These are phyloP conservation scores for Eilema griseolum DNA, from an alignment of 2,888 invertebrate species.

Conservation along the genomic window DNA sequence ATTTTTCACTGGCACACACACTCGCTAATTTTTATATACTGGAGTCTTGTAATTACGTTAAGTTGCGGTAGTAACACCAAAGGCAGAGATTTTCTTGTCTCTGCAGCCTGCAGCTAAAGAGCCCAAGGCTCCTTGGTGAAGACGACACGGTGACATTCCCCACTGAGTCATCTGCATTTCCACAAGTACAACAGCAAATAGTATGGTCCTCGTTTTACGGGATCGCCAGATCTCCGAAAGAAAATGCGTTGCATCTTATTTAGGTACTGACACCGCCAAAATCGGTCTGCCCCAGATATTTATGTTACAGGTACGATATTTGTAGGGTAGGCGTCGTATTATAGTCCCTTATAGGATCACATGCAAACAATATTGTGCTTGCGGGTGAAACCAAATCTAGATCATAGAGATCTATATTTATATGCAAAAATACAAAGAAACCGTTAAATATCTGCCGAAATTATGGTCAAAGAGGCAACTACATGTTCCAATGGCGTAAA, in stretches of 20 bases:
- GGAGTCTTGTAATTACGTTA: conserved; percentile 34
- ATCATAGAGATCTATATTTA: conserved; percentile 25
- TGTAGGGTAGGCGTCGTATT: neutral
- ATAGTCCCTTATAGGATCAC: conserved; percentile 6
- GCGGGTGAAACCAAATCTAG: conserved; percentile 39
- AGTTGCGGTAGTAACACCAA: conserved; percentile 44
- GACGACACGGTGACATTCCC: conserved; percentile 36
- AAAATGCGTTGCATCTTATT: conserved; percentile 31
- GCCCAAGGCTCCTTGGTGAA: conserved; percentile 34
- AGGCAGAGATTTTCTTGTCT: conserved; percentile 39
- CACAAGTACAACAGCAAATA: conserved; percentile 36
- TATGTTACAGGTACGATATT: conserved; percentile 20
- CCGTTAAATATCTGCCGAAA: conserved; percentile 35
- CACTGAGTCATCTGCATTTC: conserved; percentile 31
- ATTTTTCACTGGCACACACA: conserved; percentile 58
- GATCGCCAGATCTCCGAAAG: conserved; percentile 35
- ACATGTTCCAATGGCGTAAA: conserved; percentile 18
- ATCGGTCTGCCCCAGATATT: conserved; percentile 24
- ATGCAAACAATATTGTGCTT: conserved; percentile 28
- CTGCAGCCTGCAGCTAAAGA: conserved; percentile 36
- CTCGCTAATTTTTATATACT: conserved; percentile 49
- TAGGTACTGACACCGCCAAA: conserved; percentile 34
- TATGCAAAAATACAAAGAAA: conserved; percentile 36
- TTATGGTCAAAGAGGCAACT: conserved; percentile 42
- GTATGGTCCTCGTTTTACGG: conserved; percentile 26